These are phyloP conservation scores for Pelobates cultripes DNA, from an alignment of 2,797 vertebrate species.

Conservation along the genomic window DNA sequence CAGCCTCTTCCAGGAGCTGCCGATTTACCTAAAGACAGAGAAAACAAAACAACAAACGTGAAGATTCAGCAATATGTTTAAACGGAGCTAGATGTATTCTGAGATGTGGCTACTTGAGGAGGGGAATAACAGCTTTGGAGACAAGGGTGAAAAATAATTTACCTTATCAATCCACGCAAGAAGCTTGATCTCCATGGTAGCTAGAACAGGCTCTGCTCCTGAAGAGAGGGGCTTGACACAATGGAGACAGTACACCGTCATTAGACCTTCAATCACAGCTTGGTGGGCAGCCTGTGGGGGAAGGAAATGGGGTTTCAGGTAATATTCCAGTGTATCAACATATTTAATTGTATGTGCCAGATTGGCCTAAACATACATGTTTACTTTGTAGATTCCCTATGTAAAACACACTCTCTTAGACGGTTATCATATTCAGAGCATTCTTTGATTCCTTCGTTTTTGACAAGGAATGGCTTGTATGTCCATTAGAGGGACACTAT, in stretches of 20 bases:
- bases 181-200: constrained; percentile 79
- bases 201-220: constrained; percentile 65
- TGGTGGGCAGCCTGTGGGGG: constrained; percentile 82
- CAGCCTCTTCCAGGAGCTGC: constrained; percentile 76
- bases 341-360: too few relatives aligned
- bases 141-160: constrained; percentile 65
- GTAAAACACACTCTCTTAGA: too few relatives aligned
- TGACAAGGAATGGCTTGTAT: too few relatives aligned
- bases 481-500: too few relatives aligned
- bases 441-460: too few relatives aligned
- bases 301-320: not conserved
- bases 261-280: constrained; percentile 85
- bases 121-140: not conserved
- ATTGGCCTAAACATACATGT: too few relatives aligned
- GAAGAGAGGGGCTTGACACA: constrained; percentile 54
- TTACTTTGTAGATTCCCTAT: too few relatives aligned
- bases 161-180: constrained; percentile 87
- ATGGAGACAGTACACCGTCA: constrained; percentile 75
- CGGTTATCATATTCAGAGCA: too few relatives aligned
- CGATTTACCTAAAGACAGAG: constrained; percentile 75
- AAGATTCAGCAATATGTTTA: not conserved
- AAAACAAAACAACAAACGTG: not conserved
- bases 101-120: not conserved
- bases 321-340: too few relatives aligned
- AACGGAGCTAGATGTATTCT: not conserved